These are phyloP conservation scores for Somateria mollissima DNA, from an alignment of 2,797 vertebrate species.

Conservation along the genomic window DNA sequence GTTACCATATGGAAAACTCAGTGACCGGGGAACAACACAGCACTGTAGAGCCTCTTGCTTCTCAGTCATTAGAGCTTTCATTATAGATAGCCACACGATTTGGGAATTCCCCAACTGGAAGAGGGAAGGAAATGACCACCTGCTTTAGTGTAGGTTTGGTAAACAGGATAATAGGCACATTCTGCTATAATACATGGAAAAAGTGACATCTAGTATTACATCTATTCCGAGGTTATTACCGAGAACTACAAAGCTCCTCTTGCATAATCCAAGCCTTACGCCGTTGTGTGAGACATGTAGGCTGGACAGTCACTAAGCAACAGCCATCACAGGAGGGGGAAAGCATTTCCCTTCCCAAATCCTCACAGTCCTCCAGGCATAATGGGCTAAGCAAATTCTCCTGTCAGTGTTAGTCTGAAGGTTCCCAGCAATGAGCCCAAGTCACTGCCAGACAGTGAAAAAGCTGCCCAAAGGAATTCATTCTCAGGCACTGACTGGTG, in stretches of 20 bases:
- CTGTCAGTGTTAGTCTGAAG: not conserved
- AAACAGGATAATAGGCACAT: not conserved
- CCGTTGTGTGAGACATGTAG: not conserved
- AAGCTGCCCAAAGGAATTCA: not conserved
- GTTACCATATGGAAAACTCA: not conserved
- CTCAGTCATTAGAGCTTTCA: not conserved
- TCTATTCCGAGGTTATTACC: not conserved
- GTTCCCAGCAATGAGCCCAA: not conserved
- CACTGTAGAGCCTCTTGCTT: not conserved
- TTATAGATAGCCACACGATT: not conserved
- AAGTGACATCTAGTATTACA: accelerated
- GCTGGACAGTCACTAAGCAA: accelerated
- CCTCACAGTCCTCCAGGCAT: not conserved
- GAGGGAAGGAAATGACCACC: not conserved
- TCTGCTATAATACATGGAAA: not conserved
- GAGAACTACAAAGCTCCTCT: not conserved
- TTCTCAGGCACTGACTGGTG: not conserved
- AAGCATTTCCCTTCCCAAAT: not conserved
- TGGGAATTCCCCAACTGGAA: not conserved
- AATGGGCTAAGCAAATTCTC: not conserved
- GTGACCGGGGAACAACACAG: not conserved
- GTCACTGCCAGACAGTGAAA: not conserved
- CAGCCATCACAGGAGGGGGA: not conserved
- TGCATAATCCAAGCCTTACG: not conserved
- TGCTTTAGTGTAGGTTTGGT: not conserved